phyloP scores from a whole-genome alignment of 1,140 invertebrate species.

The Pentalonia nigronervosa region DNA sequence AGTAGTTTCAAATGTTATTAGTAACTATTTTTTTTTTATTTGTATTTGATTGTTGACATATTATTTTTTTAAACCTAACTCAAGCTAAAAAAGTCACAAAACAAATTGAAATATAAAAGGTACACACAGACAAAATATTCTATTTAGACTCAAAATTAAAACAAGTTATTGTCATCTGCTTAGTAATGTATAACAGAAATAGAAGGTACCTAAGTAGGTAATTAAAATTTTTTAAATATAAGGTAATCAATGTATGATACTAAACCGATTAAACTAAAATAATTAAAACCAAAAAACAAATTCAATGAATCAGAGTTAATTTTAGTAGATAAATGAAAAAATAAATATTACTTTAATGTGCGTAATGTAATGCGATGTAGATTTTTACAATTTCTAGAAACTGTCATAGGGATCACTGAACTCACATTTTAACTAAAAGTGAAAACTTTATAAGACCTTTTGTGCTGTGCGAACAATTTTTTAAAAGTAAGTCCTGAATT shows the following conservation, averaged over 20 bases:
- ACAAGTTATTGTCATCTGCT: neutral
- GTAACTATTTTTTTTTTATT: neutral
- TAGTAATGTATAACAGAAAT: neutral
- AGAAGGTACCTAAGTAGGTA: neutral
- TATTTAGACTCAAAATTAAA: neutral
- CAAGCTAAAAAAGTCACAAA: neutral
- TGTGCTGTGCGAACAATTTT: neutral
- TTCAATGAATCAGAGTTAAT: neutral
- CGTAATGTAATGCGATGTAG: neutral
- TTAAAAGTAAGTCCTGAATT: neutral
- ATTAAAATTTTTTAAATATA: neutral
- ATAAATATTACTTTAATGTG: neutral
- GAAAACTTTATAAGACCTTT: neutral
- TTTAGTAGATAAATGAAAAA: no score
- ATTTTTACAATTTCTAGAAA: neutral
- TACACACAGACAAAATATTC: neutral
- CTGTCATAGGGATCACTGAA: neutral
- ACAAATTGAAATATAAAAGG: neutral
- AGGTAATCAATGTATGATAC: neutral
- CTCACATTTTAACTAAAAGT: neutral
- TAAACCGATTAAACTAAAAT: no score
- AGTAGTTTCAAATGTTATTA: neutral
- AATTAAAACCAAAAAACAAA: no score
- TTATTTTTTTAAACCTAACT: neutral
- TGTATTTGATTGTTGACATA: neutral